These are phyloP conservation scores for Agelaius tricolor DNA, from an alignment of 2,113 vertebrate species.

Conservation along the genomic window DNA sequence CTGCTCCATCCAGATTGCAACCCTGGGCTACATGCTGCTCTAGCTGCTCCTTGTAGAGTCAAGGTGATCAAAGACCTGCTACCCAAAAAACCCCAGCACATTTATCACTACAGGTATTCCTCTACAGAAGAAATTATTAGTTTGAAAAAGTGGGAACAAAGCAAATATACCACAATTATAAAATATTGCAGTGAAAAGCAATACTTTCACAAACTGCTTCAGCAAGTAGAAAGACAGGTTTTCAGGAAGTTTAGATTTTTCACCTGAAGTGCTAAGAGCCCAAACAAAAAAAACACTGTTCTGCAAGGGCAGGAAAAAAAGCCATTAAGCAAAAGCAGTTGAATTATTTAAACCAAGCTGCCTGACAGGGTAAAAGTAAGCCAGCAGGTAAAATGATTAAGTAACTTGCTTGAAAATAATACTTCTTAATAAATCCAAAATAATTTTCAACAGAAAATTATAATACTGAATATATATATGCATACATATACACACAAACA, in stretches of 20 bases:
- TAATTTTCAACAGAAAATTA: not conserved
- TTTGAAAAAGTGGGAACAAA: not conserved
- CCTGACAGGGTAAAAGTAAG: not conserved
- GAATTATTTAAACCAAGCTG: constrained; percentile 8
- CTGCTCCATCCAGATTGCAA: not conserved
- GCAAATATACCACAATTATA: not conserved
- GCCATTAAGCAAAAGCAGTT: not conserved
- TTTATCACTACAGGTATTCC: not conserved
- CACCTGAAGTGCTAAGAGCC: not conserved
- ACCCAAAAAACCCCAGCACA: not conserved
- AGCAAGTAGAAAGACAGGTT: constrained; percentile 12
- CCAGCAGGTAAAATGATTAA: constrained; percentile 13
- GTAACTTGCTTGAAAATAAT: not conserved
- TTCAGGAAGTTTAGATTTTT: constrained; percentile 26
- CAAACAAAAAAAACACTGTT: constrained; percentile 31
- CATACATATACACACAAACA: not conserved
- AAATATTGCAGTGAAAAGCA: not conserved
- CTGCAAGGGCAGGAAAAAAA: not conserved
- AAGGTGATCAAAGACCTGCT: not conserved
- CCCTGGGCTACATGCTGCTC: not conserved
- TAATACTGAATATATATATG: not conserved
- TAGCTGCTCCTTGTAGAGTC: not conserved
- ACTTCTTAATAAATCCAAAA: constrained; percentile 4
- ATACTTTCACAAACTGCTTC: not conserved
- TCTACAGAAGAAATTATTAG: not conserved